Evolutionary conservation across 2,113 vertebrate species (phyloP), one percentile per base, ranked within the genome.

Genomic region (Anthoscopus minutus): DNA sequence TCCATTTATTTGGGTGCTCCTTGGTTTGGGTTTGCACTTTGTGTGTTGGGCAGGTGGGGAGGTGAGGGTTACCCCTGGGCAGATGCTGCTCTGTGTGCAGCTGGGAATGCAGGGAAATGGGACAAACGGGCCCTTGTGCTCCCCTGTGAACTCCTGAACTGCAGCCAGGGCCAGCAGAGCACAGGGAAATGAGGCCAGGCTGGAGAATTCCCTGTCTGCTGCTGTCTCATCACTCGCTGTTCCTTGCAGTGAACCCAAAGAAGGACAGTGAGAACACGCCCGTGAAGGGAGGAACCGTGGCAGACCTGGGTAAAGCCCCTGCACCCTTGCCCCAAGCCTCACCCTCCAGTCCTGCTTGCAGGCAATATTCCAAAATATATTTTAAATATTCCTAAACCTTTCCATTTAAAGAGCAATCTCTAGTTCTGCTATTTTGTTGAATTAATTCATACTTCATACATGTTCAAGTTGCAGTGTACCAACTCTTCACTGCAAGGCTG

Each of bases 201-300:
- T 89, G 40, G 13, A 1, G 38, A 15, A 2, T 19, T 67, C 14
- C 53, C 45, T 25, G 31, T 11, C 24, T 70, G 65, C 27, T 44
- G 24, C 12, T 42, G 27, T 16, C 85, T 86, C 69, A 79, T 19
- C 15, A 0, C 83, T 64, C 44, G 31, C 54, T 84, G 35, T 83
- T n/a, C 40, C 2, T 51, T 96, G 61, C 90, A 99, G 99, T 99
- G 69, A 99, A 99, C 95, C 98, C 98, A 89, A 99, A 99, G 98
- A 99, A 99, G 92, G 99, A 99, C 97, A 99, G 97, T 33, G 99
- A 99, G 89, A 99, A 98, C 79, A 99, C 99, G 2, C 99, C 99
- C 0, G 98, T 99, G 53, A 99, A 99, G 95, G 99, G 99, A 93
- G 99, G 99, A 62, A 98, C 98, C 5, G 98, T 99, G 31, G 98